Base-by-base conservation (phyloP, 1,140 invertebrate species). In the Neelides sp. region DNA sequence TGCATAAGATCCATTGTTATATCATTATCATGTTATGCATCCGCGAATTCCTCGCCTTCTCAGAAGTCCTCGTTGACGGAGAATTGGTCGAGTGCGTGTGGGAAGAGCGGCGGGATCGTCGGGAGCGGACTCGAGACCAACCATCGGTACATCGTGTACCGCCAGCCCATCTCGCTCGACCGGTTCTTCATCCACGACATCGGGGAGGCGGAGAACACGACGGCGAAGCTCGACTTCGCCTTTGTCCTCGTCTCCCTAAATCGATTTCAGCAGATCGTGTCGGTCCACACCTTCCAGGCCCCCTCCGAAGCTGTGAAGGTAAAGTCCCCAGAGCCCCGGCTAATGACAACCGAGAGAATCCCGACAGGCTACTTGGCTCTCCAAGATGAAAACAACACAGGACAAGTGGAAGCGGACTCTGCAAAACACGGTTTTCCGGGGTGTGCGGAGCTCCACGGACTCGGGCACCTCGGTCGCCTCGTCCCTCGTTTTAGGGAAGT, bases 151-250 rank as follows among this genome's bases (percentile, higher is more conserved):
- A 69, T 78, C 19, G 78, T 80, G 7, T 74, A 80, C 64, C 71
- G 75, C 55, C 79, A 81, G 61, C 79, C 78, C 23, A 69, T 81
- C 2, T 77, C 78, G 4, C 63, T 81, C 15, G 79, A 81, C 64
- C 66, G 78, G 10, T 78, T 79, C 60, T 76, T 76, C 48, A 69
- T 81, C 44, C 78, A 80, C 64, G 78, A 80, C 63, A 71, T 80
- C 22, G 68, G 66, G 22, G 62, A 70, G n/a, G 62, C 68, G 32
- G 78, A 79, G 62, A 71, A 71, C 27, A 63, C 69, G 30, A 69
- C 67, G 13, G 70, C 68, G 52, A 74, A 71, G 46, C 60, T 78
- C 28, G 76, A 76, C 52, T 65, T 71, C 57, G 71, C 71, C 13
- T 76, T 77, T 58, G 73, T 76, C 3, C 59, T 78, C 27, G 73